Conservation (phyloP, 2,888 invertebrate genomes). For the Junonia oenone region DNA sequence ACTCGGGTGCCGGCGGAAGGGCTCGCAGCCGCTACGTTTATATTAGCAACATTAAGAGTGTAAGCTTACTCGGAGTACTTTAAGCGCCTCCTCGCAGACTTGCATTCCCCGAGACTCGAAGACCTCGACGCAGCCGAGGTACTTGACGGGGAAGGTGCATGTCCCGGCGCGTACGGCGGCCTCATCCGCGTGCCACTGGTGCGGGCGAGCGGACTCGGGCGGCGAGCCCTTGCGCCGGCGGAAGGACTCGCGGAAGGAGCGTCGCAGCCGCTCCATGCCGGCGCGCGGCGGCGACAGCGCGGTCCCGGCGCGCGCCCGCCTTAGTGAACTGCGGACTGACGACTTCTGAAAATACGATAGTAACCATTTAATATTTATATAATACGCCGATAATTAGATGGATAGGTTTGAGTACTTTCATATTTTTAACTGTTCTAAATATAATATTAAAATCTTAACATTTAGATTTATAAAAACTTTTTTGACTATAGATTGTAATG, state of each 20-base stretch:
- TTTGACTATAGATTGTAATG: too few species aligned
- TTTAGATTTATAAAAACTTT: too few species aligned
- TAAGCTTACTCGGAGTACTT: constrained; percentile 96
- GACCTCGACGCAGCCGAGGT: constrained; percentile 99
- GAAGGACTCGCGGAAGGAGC: constrained; percentile 96
- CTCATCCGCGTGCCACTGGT: constrained; percentile 99
- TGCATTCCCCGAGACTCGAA: constrained; percentile 99
- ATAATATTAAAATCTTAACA: too few species aligned
- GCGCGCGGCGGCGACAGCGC: constrained; percentile 75
- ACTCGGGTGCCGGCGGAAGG: constrained; percentile 92
- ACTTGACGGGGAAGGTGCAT: constrained; percentile 98
- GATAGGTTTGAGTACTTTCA: too few species aligned
- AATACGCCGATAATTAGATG: background rate
- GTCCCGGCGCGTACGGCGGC: constrained; percentile 96
- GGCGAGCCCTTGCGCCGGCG: constrained; percentile 92
- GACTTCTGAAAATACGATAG: constrained; percentile 57
- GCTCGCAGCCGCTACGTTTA: constrained; percentile 96
- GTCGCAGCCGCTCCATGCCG: constrained; percentile 91
- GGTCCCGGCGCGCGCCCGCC: constrained; percentile 69
- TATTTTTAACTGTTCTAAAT: too few species aligned
- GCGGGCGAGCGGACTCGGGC: constrained; percentile 96
- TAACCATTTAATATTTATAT: background rate
- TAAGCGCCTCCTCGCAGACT: constrained; percentile 99
- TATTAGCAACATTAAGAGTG: too few species aligned
- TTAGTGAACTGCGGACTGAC: constrained; percentile 69